Base-by-base conservation (phyloP, 2,888 invertebrate genomes). In the Holacanthella duospinosa region DNA sequence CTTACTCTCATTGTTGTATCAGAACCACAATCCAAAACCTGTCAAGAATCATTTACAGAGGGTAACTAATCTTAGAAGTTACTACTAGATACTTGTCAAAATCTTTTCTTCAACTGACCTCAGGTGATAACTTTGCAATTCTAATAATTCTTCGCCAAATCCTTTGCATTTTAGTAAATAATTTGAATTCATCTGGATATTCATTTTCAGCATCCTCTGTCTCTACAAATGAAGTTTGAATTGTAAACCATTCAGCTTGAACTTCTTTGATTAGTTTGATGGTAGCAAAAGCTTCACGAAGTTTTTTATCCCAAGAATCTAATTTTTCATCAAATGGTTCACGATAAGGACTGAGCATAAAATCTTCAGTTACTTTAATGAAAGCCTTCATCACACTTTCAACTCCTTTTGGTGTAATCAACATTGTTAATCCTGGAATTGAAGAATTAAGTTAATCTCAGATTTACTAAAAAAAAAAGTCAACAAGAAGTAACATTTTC, bases 81-180 rank as follows among this genome's bases (percentile, higher is more conserved):
- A n/a, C n/a, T n/a, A 61, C 16, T 53, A 48, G 56, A 25, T 55
- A 53, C n/a, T 44, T 26, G 43, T 55, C 43, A 43, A 27, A 29
- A 28, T 36, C 29, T 19, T 44, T 43, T 44, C 29, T 28, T 55
- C 36, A 59, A 44, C n/a, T 16, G 29, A 61, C 16, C 60, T 59
- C 36, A 24, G 27, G 48, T 2, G 36, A 57, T 27, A 16, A 25
- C 29, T 36, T 44, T 26, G 59, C 36, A 2, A 82, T 78, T 66
- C 84, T 81, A 86, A 89, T 88, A 55, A 89, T 84, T 64, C 88
- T 79, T 61, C 85, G 80, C 90, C 90, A 90, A 66, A 85, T 85
- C 43, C 87, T 81, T 75, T 89, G 87, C 82, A 89, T 87, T 9
- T 85, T 84, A 44, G 83, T 83, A 75, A 87, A 90, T 74, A 88